Evolutionary conservation across 2,888 invertebrate genomes (phyloP), one percentile per base, ranked within the genome.

Genomic region (Germaria angustata): DNA sequence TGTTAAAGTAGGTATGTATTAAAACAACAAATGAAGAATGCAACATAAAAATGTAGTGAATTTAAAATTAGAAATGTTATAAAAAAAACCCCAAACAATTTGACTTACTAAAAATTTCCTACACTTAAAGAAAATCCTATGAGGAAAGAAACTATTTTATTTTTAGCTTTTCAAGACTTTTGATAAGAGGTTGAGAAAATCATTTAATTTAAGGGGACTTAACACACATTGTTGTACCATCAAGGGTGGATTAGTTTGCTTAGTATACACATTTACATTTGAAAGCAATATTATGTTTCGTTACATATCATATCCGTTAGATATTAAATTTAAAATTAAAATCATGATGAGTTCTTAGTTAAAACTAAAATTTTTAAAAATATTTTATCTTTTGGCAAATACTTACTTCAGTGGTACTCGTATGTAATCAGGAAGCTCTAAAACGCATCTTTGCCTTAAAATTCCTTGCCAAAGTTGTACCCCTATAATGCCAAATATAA

Each of bases 381-480:
- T 3, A 13, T 39, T n/a, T 22, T 7, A 1, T 24, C 13, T 13
- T 11, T 22, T 22, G 8, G 5, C 20, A 59, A 59, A 39, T 59
- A 59, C 96, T 94, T 94, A 97, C 96, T 95, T 92, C 93, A 95
- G 93, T 92, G 95, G 93, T 93, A 94, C 90, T 91, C 93, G 91
- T 92, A 94, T 92, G 91, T 95, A 93, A 77, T 93, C 93, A 81
- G 95, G 95, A 84, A 95, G 92, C 84, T 95, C 94, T 81, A 97
- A 93, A 90, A 96, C 97, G 91, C 99, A 99, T 78, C 99, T 94
- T 91, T 99, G 98, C 85, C 99, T 93, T 71, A 99, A 93, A 84
- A 99, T 96, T 59, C 99, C 99, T 91, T 99, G 97, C 99, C 99
- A 99, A 66, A 99, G 93, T 92, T 99, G 99, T 46, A 99, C 99